Conservation (phyloP, 2,113 vertebrate species). For the Caranx melampygus region DNA sequence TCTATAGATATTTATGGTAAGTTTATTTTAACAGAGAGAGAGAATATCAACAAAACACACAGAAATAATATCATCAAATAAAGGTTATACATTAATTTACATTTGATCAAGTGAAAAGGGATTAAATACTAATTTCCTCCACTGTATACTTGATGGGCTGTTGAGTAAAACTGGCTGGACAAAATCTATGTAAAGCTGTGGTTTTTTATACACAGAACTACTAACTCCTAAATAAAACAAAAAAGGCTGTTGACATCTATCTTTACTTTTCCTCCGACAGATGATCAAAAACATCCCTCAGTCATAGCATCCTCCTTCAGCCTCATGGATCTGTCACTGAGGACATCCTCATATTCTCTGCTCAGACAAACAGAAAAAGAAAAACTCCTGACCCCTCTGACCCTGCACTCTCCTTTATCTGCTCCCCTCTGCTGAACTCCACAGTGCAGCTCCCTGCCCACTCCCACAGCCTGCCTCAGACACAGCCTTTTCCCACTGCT, state of each 20-base stretch:
- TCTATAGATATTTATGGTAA: too few species aligned
- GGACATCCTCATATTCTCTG: background rate
- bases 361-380: background rate
- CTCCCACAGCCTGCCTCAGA: conserved; percentile 5
- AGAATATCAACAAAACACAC: too few species aligned
- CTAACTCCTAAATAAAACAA: too few species aligned
- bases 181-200: too few species aligned
- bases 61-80: too few species aligned
- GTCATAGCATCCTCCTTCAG: background rate
- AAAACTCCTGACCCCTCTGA: background rate
- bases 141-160: too few species aligned
- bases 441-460: background rate
- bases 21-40: too few species aligned
- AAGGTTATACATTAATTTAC: too few species aligned
- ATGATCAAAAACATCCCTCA: background rate
- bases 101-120: too few species aligned
- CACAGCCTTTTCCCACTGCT: background rate
- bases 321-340: background rate
- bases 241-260: background rate
- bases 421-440: background rate
- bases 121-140: too few species aligned
- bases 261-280: background rate
- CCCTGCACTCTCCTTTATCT: background rate
- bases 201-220: too few species aligned
- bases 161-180: too few species aligned